A percentile compares a stretch with the other conserved stretches of the same genome.
phyloP scores from a whole-genome alignment of 2,888 invertebrate genomes.

The Podabrus alpinus region DNA sequence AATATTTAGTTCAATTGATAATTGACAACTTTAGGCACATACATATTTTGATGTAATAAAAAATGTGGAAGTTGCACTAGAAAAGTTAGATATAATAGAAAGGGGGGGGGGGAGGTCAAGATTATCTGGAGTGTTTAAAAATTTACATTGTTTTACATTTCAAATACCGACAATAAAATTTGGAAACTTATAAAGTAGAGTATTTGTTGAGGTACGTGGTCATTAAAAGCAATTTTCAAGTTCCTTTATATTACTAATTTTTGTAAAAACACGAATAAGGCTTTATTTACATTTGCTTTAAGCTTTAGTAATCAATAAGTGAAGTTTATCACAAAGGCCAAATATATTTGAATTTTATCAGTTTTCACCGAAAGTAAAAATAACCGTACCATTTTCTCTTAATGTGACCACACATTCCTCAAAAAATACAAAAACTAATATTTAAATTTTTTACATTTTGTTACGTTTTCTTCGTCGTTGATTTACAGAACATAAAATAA shows the following conservation, averaged over 20 bases:
- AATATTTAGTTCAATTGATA: neutral
- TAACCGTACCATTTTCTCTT: neutral
- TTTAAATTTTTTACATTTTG: neutral
- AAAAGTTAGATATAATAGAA: neutral
- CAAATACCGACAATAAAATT: neutral
- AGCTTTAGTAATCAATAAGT: neutral
- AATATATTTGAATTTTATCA: neutral
- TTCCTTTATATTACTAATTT: neutral
- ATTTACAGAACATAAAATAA: neutral
- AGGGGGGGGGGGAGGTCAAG: neutral
- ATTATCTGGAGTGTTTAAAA: neutral
- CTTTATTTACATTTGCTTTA: neutral
- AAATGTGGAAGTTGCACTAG: neutral
- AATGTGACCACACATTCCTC: neutral
- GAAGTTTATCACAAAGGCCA: neutral
- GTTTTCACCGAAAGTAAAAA: neutral
- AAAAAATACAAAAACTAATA: neutral
- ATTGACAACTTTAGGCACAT: constrained; percentile 3
- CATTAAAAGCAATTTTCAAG: neutral
- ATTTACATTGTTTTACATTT: neutral
- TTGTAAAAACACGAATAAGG: neutral
- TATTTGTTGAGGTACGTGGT: neutral
- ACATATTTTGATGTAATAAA: neutral
- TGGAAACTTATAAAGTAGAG: neutral
- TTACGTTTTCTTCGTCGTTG: neutral